A percentile compares a stretch with the other conserved stretches of the same genome.
Evolutionary conservation across 2,797 vertebrate species (phyloP).

Genomic region (Oceanodroma leucorhoa): DNA sequence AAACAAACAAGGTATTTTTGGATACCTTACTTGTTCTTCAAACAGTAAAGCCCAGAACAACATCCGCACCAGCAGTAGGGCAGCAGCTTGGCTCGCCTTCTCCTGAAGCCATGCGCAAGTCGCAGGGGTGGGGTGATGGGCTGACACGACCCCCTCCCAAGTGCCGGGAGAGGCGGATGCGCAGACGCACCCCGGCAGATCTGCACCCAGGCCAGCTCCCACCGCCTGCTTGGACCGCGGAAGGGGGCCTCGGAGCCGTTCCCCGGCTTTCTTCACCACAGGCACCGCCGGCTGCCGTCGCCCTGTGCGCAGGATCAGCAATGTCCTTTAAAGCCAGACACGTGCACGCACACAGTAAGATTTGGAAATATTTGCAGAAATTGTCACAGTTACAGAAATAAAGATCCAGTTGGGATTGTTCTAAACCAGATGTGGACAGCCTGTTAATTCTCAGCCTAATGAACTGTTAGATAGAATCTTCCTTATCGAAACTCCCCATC

Average conservation of each 20-base stretch:
- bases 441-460: not conserved
- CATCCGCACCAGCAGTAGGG: accelerated
- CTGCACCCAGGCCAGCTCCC: not conserved
- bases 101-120: not conserved
- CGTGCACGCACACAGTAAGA: accelerated
- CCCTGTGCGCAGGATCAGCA: not conserved
- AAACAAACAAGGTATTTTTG: not conserved
- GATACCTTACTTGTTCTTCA: accelerated
- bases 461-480: not conserved
- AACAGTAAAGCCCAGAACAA: not conserved
- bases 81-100: not conserved
- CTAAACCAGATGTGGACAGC: not conserved
- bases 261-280: not conserved
- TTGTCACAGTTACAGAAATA: not conserved
- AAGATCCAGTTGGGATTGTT: not conserved
- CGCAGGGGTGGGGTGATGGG: not conserved
- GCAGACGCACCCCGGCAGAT: not conserved
- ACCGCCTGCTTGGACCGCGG: accelerated
- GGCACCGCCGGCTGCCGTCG: too few species aligned
- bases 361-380: not conserved
- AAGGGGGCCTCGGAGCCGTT: not conserved
- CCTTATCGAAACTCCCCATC: not conserved
- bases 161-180: accelerated
- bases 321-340: not conserved
- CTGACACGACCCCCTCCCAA: not conserved